phyloP scores from a whole-genome alignment of 2,797 vertebrate species.

The Garrulus glandarius region DNA sequence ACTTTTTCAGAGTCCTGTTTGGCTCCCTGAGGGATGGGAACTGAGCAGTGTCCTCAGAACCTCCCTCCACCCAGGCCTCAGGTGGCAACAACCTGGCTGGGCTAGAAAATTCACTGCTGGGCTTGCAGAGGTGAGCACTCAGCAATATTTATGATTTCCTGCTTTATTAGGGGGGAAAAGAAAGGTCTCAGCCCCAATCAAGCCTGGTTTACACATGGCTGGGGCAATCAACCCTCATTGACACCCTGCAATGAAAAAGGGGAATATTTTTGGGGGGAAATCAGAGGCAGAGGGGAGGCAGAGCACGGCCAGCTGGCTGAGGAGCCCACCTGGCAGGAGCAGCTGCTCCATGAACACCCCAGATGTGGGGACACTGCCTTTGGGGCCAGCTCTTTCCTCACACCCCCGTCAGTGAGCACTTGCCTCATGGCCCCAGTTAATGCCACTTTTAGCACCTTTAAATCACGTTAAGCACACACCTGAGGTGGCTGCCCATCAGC shows the following conservation, averaged over 20 bases:
- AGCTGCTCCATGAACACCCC: neutral
- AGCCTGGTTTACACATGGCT: neutral
- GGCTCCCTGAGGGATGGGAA: neutral
- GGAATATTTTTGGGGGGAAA: neutral
- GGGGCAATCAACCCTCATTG: neutral
- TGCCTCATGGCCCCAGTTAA: neutral
- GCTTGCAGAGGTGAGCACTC: neutral
- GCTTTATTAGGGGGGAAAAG: neutral
- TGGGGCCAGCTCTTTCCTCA: neutral
- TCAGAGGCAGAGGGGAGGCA: neutral
- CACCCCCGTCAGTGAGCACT: neutral
- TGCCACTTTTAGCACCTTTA: neutral
- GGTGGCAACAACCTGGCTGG: neutral
- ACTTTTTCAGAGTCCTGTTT: neutral
- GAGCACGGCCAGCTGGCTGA: neutral
- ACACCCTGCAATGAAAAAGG: neutral
- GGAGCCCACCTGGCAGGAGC: neutral
- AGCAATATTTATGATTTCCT: neutral
- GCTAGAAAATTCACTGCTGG: neutral
- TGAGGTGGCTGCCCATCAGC: neutral
- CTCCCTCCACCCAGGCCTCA: neutral
- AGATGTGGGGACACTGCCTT: neutral
- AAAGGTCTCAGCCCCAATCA: accelerated
- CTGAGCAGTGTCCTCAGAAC: neutral
- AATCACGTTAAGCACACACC: neutral